A percentile compares a stretch with the other conserved stretches of the same genome.
Evolutionary conservation across 2,888 invertebrate species (phyloP).

Genomic region (Drosophila mettleri): DNA sequence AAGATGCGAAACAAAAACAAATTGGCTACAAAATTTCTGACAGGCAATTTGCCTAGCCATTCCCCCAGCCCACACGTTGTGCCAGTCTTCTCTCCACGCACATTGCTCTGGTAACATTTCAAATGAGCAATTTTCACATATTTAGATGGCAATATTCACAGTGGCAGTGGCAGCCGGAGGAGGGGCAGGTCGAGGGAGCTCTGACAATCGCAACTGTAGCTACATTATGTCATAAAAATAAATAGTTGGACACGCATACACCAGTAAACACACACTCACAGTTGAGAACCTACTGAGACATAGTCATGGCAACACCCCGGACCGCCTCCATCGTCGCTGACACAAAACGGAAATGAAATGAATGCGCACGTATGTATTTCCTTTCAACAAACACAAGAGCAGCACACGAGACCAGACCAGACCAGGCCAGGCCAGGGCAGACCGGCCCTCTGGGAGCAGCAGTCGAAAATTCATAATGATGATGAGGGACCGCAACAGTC

Average conservation of each 20-base stretch:
- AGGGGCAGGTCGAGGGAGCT: conserved; percentile 1
- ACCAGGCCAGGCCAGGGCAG: conserved; percentile 31
- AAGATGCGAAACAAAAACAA: conserved; percentile 57
- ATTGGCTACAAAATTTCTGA: conserved; percentile 76
- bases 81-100: conserved; percentile 1
- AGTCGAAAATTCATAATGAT: conserved; percentile 58
- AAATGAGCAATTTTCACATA: conserved; percentile 80
- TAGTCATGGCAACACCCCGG: conserved; percentile 50
- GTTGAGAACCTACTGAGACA: conserved; percentile 36
- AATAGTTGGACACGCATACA: conserved; percentile 65
- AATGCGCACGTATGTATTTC: conserved; percentile 59
- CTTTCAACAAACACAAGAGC: conserved; percentile 49
- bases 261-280: conserved; percentile 24
- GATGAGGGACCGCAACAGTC: conserved; percentile 39
- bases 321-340: conserved; percentile 7
- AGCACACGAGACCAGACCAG: conserved; percentile 2
- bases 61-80: background rate
- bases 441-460: conserved; percentile 7
- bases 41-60: conserved; percentile 75
- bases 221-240: conserved; percentile 76
- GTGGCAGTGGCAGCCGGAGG: conserved; percentile 8
- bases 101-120: conserved; percentile 55
- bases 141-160: conserved; percentile 69
- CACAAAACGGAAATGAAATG: conserved; percentile 60
- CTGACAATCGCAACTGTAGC: conserved; percentile 51